Evolutionary conservation across 2,113 vertebrate genomes (phyloP), one percentile per base, ranked within the genome.

Genomic region (Ginglymostoma cirratum): DNA sequence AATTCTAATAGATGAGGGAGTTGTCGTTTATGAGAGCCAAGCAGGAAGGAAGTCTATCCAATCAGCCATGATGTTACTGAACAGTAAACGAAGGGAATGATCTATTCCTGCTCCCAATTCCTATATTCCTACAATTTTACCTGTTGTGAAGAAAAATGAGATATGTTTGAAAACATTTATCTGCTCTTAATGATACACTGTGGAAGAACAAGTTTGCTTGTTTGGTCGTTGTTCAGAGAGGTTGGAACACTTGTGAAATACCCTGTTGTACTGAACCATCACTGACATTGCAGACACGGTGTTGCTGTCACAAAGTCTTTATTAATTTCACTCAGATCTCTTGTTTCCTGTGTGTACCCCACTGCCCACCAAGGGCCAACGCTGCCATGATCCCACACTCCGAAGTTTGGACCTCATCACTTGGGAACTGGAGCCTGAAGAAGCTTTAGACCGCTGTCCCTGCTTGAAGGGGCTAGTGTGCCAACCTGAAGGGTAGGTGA

Each of bases 281-380:
- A 5, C 15, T 48, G 85, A 27, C 8, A 27, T 45, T 52, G 21
- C 23, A 7, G 4, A 30, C 30, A 34, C 27, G 2, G 30, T 30
- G 8, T 8, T 15, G 52, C 5, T 89, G 45, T 92, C 87, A 92
- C 55, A 61, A 89, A 55, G 48, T 89, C 30, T 86, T 5, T 67
- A 67, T 94, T 93, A 45, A 12, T 72, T 72, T 48, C 21, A 3
- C 52, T 96, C 96, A 99, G 99, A 97, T 69, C 97, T 99, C 0
- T 97, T 98, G 96, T 99, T 98, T 27, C 98, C 99, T 0, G 98
- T 99, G 96, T 99, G 99, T 96, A 98, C 96, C 0, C 98, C 98
- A 0, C 97, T 99, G 89, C 98, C 98, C 0, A 97, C 98, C 95
- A 98, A 98, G 96, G 98, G 98, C 0, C 98, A 99, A 96, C 98